phyloP scores from a whole-genome alignment of 2,113 vertebrate genomes.

The Zosterops pallidus region DNA sequence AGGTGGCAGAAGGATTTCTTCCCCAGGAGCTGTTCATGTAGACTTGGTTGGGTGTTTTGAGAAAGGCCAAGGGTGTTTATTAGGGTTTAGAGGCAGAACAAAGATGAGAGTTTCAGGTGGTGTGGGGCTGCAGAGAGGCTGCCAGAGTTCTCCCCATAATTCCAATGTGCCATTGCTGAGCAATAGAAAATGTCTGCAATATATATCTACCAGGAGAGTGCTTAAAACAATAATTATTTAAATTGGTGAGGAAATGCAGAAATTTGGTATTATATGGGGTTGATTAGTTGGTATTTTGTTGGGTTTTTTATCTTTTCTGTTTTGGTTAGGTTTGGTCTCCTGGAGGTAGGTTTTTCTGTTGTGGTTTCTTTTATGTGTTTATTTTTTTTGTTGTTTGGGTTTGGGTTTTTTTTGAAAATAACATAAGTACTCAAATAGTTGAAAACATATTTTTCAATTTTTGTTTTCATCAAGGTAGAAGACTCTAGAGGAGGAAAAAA shows the following conservation, averaged over 20 bases:
- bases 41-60: background rate
- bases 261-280: background rate
- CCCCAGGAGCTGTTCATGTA: background rate
- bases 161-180: too few relatives aligned
- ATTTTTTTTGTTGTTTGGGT: background rate
- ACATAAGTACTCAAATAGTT: background rate
- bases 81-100: background rate
- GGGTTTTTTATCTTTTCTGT: background rate
- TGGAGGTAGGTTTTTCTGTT: background rate
- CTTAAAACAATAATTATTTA: background rate
- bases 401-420: background rate
- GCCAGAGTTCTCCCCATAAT: background rate
- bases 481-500: background rate
- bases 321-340: background rate
- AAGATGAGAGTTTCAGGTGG: background rate
- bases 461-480: background rate
- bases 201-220: background rate
- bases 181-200: background rate
- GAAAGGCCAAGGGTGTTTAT: background rate
- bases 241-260: background rate
- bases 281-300: background rate
- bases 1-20: background rate
- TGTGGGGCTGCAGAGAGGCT: background rate
- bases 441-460: background rate
- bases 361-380: background rate